Conservation (phyloP, 2,113 vertebrate genomes). For the Bufo gargarizans region DNA sequence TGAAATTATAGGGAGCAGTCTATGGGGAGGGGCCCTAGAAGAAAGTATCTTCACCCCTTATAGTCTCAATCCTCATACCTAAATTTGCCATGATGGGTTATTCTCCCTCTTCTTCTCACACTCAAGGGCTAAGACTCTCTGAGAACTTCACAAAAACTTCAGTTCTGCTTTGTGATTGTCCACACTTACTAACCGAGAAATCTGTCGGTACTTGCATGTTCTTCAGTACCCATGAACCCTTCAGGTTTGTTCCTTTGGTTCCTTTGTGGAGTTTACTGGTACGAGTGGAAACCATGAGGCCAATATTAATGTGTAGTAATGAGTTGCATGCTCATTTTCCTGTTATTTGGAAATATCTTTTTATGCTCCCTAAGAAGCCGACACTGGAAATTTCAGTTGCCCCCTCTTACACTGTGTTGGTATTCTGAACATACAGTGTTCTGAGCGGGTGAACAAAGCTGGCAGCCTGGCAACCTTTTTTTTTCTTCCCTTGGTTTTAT, state of each 20-base stretch:
- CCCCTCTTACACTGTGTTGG: neutral
- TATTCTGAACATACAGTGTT: neutral
- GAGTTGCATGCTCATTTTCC: neutral
- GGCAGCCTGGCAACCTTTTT: constrained; percentile 24
- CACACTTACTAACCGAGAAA: neutral
- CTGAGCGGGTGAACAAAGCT: constrained; percentile 29
- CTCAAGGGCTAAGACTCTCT: neutral
- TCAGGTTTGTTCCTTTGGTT: neutral
- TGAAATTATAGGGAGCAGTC: constrained; percentile 23
- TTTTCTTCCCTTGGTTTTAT: constrained; percentile 18
- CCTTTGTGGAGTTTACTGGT: neutral
- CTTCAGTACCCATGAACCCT: neutral
- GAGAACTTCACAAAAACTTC: neutral
- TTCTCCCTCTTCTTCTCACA: neutral
- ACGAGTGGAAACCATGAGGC: too few species aligned
- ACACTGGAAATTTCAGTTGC: neutral
- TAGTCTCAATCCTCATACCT: neutral
- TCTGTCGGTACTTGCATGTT: too few species aligned
- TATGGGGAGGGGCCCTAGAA: neutral
- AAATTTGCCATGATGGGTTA: neutral
- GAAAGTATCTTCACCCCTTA: neutral
- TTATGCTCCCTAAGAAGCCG: neutral
- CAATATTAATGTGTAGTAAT: neutral
- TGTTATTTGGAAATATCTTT: neutral
- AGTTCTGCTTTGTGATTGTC: neutral